Percentiles rank a stretch among this genome's conserved stretches.
Conservation (phyloP, 2,797 vertebrate genomes). For the Luscinia luscinia region DNA sequence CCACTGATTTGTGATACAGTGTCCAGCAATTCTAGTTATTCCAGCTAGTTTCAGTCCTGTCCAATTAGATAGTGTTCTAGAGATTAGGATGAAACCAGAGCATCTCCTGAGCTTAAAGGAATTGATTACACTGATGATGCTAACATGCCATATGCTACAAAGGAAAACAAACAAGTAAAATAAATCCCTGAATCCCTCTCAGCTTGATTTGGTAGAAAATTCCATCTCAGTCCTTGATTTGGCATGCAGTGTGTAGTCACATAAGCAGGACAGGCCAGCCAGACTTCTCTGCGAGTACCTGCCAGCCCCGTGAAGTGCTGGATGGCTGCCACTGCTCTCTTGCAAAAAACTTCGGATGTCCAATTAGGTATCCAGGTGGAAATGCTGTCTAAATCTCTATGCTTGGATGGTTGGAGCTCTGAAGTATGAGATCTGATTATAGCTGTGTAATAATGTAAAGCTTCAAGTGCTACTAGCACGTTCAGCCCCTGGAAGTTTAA, state of each 20-base stretch:
- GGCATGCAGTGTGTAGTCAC: neutral
- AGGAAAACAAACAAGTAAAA: neutral
- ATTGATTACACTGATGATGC: neutral
- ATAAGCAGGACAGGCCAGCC: neutral
- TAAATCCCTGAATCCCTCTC: neutral
- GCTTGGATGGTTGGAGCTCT: neutral
- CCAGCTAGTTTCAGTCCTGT: neutral
- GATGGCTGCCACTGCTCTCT: neutral
- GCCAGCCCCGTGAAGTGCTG: neutral
- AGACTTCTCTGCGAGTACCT: neutral
- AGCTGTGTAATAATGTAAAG: neutral
- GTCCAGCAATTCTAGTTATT: neutral
- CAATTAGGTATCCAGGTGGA: slow-evolving; percentile 32
- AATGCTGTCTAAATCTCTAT: neutral
- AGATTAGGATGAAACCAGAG: neutral
- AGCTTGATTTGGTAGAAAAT: neutral
- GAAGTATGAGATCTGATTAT: slow-evolving; percentile 11
- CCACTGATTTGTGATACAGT: neutral
- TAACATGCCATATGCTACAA: neutral
- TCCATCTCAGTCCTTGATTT: neutral
- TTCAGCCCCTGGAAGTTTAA: neutral
- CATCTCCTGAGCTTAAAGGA: neutral
- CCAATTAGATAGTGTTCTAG: neutral
- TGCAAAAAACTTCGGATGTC: neutral
- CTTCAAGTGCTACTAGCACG: neutral